Percentiles rank a stretch among this genome's conserved stretches.
Evolutionary conservation across 2,797 vertebrate genomes (phyloP).

Genomic region (Xyrichtys novacula): DNA sequence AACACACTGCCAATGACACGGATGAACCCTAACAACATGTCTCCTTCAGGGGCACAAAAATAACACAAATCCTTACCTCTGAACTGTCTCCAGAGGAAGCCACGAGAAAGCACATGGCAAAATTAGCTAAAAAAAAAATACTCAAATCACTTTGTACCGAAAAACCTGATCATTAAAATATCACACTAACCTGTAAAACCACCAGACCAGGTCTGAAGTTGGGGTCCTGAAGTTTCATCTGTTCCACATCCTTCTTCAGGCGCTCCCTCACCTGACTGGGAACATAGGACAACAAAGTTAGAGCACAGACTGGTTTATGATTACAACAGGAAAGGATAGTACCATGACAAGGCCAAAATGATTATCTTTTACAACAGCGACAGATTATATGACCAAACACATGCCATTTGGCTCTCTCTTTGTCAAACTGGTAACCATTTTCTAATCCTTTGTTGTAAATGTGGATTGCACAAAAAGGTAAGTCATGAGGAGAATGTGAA

Average conservation of each 20-base stretch:
- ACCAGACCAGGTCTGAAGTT: slow-evolving; percentile 94
- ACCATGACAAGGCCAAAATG: not conserved
- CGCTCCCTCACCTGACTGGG: slow-evolving; percentile 89
- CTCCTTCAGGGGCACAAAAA: not conserved
- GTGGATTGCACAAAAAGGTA: not conserved
- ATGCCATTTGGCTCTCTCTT: not conserved
- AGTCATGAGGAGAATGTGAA: slow-evolving; percentile 14
- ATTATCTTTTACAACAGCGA: not conserved
- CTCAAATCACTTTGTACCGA: not conserved
- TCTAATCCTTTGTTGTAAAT: not conserved
- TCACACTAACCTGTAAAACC: slow-evolving; percentile 91
- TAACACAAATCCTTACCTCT: slow-evolving; percentile 23
- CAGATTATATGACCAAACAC: not conserved
- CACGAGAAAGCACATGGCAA: slow-evolving; percentile 11
- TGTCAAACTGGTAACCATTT: slow-evolving; percentile 2
- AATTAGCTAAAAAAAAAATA: slow-evolving; percentile 4
- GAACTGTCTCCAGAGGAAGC: slow-evolving; percentile 24
- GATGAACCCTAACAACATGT: not conserved
- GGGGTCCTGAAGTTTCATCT: slow-evolving; percentile 88
- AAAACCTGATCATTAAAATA: not conserved
- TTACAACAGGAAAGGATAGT: not conserved
- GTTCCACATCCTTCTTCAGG: slow-evolving; percentile 90
- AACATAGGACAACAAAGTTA: slow-evolving; percentile 24
- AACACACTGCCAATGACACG: not conserved
- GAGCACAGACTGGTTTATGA: not conserved